These are phyloP conservation scores for Cyrtonyx montezumae DNA, from an alignment of 2,113 vertebrate genomes.

Conservation along the genomic window DNA sequence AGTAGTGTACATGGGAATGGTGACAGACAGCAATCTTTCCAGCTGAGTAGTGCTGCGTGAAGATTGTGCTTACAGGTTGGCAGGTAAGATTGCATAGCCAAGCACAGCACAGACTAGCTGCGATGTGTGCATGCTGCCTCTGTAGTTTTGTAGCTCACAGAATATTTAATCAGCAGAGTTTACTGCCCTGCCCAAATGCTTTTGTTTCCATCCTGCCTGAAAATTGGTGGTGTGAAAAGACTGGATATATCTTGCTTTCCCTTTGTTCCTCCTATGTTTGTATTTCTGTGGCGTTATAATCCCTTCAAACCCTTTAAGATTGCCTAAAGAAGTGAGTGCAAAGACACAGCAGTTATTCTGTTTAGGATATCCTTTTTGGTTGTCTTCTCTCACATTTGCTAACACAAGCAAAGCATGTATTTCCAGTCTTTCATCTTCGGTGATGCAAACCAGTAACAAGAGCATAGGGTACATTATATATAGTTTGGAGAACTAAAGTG, in stretches of 20 bases:
- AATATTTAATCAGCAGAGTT: not conserved
- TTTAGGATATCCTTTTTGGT: not conserved
- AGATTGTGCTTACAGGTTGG: rapidly evolving
- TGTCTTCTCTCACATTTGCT: not conserved
- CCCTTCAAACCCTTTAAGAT: not conserved
- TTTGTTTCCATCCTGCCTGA: not conserved
- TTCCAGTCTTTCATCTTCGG: not conserved
- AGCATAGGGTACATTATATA: not conserved
- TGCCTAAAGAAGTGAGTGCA: not conserved
- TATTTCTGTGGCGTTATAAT: not conserved
- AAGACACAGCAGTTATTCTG: not conserved
- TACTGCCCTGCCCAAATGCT: not conserved
- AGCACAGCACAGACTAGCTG: not conserved
- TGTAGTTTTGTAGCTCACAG: not conserved
- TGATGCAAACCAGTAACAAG: not conserved
- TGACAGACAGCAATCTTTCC: not conserved
- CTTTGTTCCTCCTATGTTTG: not conserved
- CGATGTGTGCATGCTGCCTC: not conserved
- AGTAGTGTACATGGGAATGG: not conserved
- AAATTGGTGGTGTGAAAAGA: not conserved
- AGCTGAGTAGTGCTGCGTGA: not conserved
- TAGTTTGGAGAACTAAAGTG: not conserved
- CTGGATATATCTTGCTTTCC: not conserved
- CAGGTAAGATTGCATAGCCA: not conserved
- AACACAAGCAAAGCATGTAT: not conserved